These are phyloP conservation scores for Cordilura impudica DNA, from an alignment of 2,888 invertebrate species.

Conservation along the genomic window DNA sequence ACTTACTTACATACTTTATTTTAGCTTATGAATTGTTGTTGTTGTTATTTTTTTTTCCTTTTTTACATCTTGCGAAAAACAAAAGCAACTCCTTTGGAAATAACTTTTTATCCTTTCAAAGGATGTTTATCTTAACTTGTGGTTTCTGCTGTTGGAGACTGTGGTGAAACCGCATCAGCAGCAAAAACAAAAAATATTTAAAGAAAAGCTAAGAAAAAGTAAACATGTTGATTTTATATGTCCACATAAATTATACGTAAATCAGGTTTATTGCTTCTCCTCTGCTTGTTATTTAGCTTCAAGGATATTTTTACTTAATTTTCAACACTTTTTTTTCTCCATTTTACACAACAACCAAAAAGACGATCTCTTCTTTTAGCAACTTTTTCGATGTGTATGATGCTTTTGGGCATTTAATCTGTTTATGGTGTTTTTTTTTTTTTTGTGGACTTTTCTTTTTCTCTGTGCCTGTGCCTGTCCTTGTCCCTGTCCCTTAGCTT, in stretches of 20 bases:
- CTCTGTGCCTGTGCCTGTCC: background rate
- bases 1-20: background rate
- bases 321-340: slow-evolving; percentile 38
- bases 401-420: slow-evolving; percentile 43
- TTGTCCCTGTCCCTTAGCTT: background rate
- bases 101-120: slow-evolving; percentile 38
- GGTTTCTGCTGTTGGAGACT: slow-evolving; percentile 17
- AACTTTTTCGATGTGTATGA: background rate
- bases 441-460: slow-evolving; percentile 3
- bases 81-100: background rate
- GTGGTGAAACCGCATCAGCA: slow-evolving; percentile 26
- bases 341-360: slow-evolving; percentile 20
- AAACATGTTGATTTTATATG: slow-evolving; percentile 46
- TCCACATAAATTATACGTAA: slow-evolving; percentile 45
- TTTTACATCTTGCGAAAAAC: background rate
- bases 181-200: background rate
- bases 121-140: slow-evolving; percentile 35
- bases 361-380: background rate
- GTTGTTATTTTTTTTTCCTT: background rate
- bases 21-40: background rate
- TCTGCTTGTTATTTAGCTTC: slow-evolving; percentile 41
- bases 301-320: slow-evolving; percentile 51
- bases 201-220: slow-evolving; percentile 16
- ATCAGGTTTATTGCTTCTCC: slow-evolving; percentile 46
- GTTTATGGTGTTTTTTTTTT: slow-evolving; percentile 22